phyloP scores from a whole-genome alignment of 2,888 invertebrate species.

The Achlya flavicornis region DNA sequence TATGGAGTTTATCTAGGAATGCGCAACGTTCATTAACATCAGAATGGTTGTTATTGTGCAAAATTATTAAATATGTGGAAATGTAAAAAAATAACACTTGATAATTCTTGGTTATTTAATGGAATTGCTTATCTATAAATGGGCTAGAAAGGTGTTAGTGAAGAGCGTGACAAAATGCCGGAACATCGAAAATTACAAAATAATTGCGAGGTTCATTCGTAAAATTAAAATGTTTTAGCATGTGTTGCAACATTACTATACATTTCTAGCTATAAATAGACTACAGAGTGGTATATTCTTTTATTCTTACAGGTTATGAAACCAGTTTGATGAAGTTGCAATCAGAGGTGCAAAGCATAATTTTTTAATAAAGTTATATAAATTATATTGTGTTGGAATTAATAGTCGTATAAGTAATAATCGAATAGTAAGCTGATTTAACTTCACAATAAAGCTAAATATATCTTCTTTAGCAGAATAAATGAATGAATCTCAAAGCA shows the following conservation, averaged over 20 bases:
- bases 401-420: background rate
- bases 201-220: conserved; percentile 38
- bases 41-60: background rate
- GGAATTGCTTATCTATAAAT: conserved; percentile 23
- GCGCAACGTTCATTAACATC: background rate
- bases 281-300: conserved; percentile 23
- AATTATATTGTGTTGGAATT: background rate
- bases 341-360: background rate
- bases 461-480: background rate
- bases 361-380: too few relatives aligned
- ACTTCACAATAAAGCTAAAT: background rate
- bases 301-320: background rate
- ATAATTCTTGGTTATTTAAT: conserved; percentile 21
- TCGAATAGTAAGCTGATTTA: background rate
- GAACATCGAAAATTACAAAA: conserved; percentile 37
- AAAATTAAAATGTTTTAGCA: conserved; percentile 21
- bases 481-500: background rate
- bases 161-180: conserved; percentile 36
- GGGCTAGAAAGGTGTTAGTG: conserved; percentile 31
- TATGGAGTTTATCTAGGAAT: background rate
- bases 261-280: too few relatives aligned
- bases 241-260: conserved; percentile 19
- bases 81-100: background rate
- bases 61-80: background rate
- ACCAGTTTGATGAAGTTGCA: conserved; percentile 23